phyloP scores from a whole-genome alignment of 2,113 vertebrate genomes.

The Salminus brasiliensis region DNA sequence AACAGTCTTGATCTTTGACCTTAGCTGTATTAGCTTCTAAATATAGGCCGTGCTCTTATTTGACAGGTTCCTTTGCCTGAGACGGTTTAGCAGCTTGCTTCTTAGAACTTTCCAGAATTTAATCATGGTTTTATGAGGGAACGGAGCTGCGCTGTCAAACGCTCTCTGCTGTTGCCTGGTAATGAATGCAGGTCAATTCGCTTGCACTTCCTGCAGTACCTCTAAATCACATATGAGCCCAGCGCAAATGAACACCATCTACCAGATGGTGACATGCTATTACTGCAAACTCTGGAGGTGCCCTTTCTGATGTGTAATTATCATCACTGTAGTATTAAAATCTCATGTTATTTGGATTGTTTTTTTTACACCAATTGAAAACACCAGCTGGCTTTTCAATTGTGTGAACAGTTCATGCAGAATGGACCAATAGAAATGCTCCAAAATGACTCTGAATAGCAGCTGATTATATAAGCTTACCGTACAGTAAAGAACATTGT shows the following conservation, averaged over 20 bases:
- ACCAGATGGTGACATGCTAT: constrained; percentile 19
- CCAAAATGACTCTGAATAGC: too few species aligned
- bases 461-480: too few species aligned
- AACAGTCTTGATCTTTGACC: background rate
- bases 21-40: background rate
- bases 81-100: background rate
- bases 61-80: background rate
- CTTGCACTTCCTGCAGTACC: constrained; percentile 18
- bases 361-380: background rate
- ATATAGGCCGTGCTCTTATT: background rate
- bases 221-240: constrained; percentile 23
- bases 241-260: constrained; percentile 15
- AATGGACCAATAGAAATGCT: background rate
- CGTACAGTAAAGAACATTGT: too few species aligned
- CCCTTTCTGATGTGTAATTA: background rate
- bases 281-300: background rate
- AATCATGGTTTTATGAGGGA: constrained; percentile 29
- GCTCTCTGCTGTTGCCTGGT: constrained; percentile 49
- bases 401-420: background rate
- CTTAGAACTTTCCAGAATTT: constrained; percentile 34
- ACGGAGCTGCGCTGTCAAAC: background rate
- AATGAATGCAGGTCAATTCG: constrained; percentile 36
- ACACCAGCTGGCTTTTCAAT: background rate
- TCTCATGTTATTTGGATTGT: too few species aligned
- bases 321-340: background rate